Percentiles rank a stretch among this genome's conserved stretches.
Conservation (phyloP, 2,888 invertebrate genomes). For the Sialis lutaria region DNA sequence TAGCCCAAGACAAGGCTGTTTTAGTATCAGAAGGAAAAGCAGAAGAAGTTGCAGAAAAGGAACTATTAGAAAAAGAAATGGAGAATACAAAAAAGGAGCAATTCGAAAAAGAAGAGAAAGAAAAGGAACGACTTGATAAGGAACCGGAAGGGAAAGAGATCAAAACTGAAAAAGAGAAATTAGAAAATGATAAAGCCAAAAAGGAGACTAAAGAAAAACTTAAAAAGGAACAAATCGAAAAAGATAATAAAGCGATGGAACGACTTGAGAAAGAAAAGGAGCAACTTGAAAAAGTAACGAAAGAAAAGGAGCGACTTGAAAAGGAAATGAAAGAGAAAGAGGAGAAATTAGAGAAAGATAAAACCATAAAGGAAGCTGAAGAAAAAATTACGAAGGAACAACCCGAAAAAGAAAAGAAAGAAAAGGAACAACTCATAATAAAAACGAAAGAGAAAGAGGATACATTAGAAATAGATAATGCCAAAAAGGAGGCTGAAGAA, state of each 20-base stretch:
- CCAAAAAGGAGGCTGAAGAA: too few species aligned
- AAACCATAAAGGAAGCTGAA: not conserved
- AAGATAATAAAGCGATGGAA: too few species aligned
- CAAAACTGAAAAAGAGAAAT: not conserved
- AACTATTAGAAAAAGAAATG: too few species aligned
- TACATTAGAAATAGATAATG: too few species aligned
- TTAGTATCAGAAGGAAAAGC: conserved; percentile 3
- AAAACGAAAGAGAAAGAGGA: too few species aligned
- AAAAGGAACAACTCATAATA: too few species aligned
- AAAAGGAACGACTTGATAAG: conserved; percentile 4
- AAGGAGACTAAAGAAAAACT: too few species aligned
- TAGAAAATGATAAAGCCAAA: too few species aligned
- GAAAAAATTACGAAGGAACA: not conserved
- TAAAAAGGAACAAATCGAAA: too few species aligned
- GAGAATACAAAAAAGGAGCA: conserved; percentile 9
- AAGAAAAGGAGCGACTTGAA: conserved; percentile 2
- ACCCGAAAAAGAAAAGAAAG: too few species aligned
- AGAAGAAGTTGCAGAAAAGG: conserved; percentile 16
- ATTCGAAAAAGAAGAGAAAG: conserved; percentile 5
- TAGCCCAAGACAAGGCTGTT: too few species aligned
- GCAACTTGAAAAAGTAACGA: conserved; percentile 5
- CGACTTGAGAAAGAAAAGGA: too few species aligned
- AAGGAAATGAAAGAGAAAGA: conserved; percentile 5
- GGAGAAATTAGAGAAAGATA: conserved; percentile 7
- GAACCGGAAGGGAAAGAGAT: conserved; percentile 8